Conservation (phyloP, 2,888 invertebrate genomes). For the Rotaria magnacalcarata region DNA sequence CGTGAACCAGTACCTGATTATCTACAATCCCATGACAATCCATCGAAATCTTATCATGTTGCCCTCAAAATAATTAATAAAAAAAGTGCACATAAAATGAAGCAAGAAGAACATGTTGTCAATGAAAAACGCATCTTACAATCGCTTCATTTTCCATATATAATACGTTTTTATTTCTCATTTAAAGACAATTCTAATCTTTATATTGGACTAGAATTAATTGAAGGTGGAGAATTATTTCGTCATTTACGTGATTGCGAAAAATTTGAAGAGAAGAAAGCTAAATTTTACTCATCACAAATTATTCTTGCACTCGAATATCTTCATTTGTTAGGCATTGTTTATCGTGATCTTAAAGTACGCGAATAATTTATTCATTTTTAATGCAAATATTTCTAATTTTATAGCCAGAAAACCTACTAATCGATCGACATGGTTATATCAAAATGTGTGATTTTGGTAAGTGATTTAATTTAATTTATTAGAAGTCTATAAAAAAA, state of each 20-base stretch:
- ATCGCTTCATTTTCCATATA: conserved; percentile 45
- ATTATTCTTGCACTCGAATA: conserved; percentile 45
- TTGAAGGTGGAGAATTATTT: conserved; percentile 45
- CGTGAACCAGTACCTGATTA: conserved; percentile 25
- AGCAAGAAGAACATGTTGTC: conserved; percentile 45
- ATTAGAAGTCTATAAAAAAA: too few species aligned
- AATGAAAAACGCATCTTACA: conserved; percentile 45
- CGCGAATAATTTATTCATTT: background rate
- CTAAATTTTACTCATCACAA: conserved; percentile 45
- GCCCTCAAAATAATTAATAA: conserved; percentile 46
- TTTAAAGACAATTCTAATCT: conserved; percentile 46
- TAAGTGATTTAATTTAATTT: background rate
- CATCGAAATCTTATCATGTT: conserved; percentile 24
- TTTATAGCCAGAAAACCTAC: conserved; percentile 41
- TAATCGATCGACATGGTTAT: conserved; percentile 45
- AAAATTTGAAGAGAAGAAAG: conserved; percentile 43
- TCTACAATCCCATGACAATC: background rate
- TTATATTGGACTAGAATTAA: conserved; percentile 44
- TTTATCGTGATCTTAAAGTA: conserved; percentile 45
- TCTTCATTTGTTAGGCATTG: conserved; percentile 43
- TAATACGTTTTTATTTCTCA: conserved; percentile 37
- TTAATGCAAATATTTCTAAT: too few species aligned
- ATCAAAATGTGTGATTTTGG: conserved; percentile 46
- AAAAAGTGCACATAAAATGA: conserved; percentile 46
- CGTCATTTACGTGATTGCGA: conserved; percentile 44